phyloP scores from a whole-genome alignment of 2,888 invertebrate genomes.

The Troides helena region DNA sequence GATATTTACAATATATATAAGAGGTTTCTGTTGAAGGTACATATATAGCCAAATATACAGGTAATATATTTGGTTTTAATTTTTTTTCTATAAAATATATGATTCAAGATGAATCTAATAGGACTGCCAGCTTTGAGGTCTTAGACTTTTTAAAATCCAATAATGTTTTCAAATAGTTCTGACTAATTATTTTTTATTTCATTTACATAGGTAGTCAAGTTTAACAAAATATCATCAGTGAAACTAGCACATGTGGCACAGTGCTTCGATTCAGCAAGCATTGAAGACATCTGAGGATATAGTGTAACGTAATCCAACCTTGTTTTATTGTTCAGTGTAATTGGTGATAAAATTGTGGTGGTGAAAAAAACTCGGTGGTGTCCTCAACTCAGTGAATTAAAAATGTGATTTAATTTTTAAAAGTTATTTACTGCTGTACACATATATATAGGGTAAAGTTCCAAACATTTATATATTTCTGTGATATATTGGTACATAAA shows the following conservation, averaged over 20 bases:
- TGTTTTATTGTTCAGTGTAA: conserved; percentile 71
- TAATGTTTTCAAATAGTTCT: background rate
- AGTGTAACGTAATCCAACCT: conserved; percentile 70
- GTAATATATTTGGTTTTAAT: background rate
- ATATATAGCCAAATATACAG: background rate
- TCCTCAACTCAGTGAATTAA: conserved; percentile 63
- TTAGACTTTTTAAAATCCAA: background rate
- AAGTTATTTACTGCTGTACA: conserved; percentile 42
- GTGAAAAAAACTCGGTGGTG: conserved; percentile 56
- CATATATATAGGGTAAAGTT: conserved; percentile 56
- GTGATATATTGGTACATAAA: conserved; percentile 72
- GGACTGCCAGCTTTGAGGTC: background rate
- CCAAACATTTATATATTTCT: conserved; percentile 69
- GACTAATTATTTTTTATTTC: conserved; percentile 4
- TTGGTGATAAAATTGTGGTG: conserved; percentile 64
- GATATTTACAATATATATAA: background rate
- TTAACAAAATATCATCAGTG: conserved; percentile 49
- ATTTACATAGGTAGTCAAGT: conserved; percentile 46
- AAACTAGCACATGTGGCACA: conserved; percentile 47
- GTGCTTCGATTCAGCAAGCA: conserved; percentile 91
- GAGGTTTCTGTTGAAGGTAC: background rate
- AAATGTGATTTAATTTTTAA: conserved; percentile 72
- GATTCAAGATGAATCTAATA: background rate
- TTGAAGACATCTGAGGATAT: conserved; percentile 93
- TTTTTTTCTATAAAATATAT: background rate